phyloP scores from a whole-genome alignment of 2,888 invertebrate species.

The Macroteleia sp. region DNA sequence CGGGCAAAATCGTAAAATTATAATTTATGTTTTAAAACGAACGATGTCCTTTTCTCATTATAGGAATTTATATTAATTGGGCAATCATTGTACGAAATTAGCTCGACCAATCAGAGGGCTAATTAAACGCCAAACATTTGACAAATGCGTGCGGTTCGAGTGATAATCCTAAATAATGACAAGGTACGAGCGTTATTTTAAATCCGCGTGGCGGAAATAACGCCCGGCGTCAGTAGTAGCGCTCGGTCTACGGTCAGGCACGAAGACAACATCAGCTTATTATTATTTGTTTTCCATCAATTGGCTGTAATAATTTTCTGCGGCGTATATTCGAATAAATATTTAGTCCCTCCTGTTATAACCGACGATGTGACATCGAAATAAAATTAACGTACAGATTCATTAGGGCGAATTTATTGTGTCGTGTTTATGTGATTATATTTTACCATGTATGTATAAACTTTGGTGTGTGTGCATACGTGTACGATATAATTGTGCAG shows the following conservation, averaged over 20 bases:
- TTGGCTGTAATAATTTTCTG: constrained; percentile 24
- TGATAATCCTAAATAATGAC: constrained; percentile 51
- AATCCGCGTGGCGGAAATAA: constrained; percentile 9
- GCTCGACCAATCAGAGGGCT: constrained; percentile 18
- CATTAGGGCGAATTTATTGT: constrained; percentile 48
- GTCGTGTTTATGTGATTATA: constrained; percentile 19
- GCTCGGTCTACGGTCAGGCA: constrained; percentile 5
- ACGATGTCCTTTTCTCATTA: constrained; percentile 11
- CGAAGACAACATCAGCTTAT: constrained; percentile 28
- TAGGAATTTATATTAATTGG: constrained; percentile 28
- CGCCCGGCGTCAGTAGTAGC: constrained; percentile 8
- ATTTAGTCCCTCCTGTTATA: constrained; percentile 7
- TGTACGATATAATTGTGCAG: constrained; percentile 45
- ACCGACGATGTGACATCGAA: constrained; percentile 25
- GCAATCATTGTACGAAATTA: constrained; percentile 34
- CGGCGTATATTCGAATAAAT: constrained; percentile 25
- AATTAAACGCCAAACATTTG: constrained; percentile 52
- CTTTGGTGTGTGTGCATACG: constrained; percentile 1
- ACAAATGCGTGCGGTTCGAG: constrained; percentile 25
- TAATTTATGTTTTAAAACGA: not conserved
- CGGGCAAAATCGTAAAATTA: no score
- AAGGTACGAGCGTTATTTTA: constrained; percentile 19
- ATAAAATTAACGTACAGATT: constrained; percentile 54
- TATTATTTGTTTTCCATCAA: constrained; percentile 27
- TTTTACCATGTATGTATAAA: not conserved